A percentile compares a stretch with the other conserved stretches of the same genome.
Conservation (phyloP, 2,797 vertebrate species). For the Clarias platycephalus region DNA sequence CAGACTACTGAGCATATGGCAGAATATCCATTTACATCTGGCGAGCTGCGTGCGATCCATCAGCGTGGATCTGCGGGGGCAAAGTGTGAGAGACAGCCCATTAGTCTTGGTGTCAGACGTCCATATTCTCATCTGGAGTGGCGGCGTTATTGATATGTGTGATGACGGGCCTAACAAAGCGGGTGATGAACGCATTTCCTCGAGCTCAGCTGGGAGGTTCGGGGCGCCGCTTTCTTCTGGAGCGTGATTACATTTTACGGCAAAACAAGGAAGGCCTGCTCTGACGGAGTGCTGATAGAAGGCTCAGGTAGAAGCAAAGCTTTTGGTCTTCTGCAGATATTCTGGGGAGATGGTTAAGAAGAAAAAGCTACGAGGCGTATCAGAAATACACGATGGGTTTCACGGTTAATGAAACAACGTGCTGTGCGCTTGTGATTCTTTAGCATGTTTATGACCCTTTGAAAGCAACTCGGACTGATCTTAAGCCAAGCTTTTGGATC, state of each 20-base stretch:
- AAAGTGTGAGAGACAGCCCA: slow-evolving; percentile 38
- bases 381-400: not conserved
- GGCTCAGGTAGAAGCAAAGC: not conserved
- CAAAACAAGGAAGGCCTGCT: not conserved
- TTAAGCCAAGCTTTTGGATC: not conserved
- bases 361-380: not conserved
- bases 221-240: slow-evolving; percentile 13
- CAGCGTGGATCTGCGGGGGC: slow-evolving; percentile 34
- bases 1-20: slow-evolving; percentile 24
- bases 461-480: not conserved
- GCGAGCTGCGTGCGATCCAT: slow-evolving; percentile 38
- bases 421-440: not conserved
- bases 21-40: slow-evolving; percentile 46
- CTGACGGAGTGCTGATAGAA: not conserved
- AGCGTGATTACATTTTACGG: slow-evolving; percentile 12
- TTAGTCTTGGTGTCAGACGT: slow-evolving; percentile 54
- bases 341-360: not conserved
- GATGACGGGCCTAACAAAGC: slow-evolving; percentile 50
- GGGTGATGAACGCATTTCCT: slow-evolving; percentile 38
- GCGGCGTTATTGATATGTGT: slow-evolving; percentile 41
- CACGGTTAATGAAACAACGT: not conserved
- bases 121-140: slow-evolving; percentile 43
- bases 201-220: slow-evolving; percentile 8
- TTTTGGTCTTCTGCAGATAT: not conserved
- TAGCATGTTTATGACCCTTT: not conserved